Percentiles rank a stretch among this genome's conserved stretches.
phyloP scores from a whole-genome alignment of 2,888 invertebrate species.

The Alentia gelatinosa region DNA sequence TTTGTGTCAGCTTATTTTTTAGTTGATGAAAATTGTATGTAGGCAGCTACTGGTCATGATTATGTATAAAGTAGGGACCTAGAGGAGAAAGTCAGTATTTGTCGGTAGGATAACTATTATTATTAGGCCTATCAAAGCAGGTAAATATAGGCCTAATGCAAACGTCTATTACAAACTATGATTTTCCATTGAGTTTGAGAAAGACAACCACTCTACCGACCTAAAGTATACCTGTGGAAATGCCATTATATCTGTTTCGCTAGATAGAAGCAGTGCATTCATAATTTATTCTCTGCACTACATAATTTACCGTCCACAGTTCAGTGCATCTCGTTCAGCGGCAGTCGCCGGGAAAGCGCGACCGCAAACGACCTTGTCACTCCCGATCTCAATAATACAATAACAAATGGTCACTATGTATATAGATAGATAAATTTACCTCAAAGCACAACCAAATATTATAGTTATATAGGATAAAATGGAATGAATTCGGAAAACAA shows the following conservation, averaged over 20 bases:
- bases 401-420: background rate
- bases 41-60: too few relatives aligned
- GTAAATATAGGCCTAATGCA: too few relatives aligned
- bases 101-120: too few relatives aligned
- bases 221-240: background rate
- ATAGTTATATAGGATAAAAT: background rate
- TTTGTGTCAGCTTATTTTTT: too few relatives aligned
- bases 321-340: background rate
- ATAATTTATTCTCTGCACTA: background rate
- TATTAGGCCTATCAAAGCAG: too few relatives aligned
- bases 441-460: background rate
- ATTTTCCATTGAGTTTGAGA: too few relatives aligned
- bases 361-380: conserved; percentile 40
- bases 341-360: background rate
- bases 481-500: background rate
- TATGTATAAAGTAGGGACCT: too few relatives aligned
- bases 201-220: too few relatives aligned
- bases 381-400: background rate
- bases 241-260: background rate
- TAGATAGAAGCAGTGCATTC: background rate
- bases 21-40: too few relatives aligned
- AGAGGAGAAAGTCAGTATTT: too few relatives aligned
- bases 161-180: too few relatives aligned
- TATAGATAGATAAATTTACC: background rate
- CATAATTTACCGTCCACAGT: conserved; percentile 7